These are phyloP conservation scores for Venturia canescens DNA, from an alignment of 1,140 invertebrate genomes.

Conservation along the genomic window DNA sequence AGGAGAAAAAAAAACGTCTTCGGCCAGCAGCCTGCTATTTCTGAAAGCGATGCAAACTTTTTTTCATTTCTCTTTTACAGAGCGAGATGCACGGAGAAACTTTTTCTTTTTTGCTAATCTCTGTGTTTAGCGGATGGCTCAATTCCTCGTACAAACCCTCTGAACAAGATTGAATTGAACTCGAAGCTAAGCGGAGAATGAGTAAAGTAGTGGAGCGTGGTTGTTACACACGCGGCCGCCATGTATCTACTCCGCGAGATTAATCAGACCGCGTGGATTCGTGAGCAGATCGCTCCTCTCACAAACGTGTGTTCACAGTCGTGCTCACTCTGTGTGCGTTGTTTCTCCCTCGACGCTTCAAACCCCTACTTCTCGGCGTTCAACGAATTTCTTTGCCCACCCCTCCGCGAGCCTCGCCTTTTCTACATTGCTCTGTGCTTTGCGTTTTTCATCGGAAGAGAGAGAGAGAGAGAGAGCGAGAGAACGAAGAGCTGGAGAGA, in stretches of 20 bases:
- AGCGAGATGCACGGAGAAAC: not conserved
- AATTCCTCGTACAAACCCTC: constrained; percentile 9
- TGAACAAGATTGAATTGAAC: constrained; percentile 30
- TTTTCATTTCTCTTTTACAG: not conserved
- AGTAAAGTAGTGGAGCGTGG: not conserved
- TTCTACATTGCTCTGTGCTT: not conserved
- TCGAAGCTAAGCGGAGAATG: not conserved
- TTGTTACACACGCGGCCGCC: not conserved
- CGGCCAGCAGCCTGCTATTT: too few species aligned
- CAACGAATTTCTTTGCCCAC: constrained; percentile 28
- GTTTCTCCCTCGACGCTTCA: constrained; percentile 26
- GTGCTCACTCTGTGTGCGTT: not conserved
- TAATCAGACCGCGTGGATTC: constrained; percentile 36
- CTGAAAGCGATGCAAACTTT: too few species aligned
- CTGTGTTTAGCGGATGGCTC: constrained; percentile 14
- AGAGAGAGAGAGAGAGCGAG: not conserved
- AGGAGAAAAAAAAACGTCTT: too few species aligned
- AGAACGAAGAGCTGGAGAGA: too few species aligned
- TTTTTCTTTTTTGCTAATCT: not conserved
- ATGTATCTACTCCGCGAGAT: constrained; percentile 32
- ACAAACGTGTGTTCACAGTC: constrained; percentile 15
- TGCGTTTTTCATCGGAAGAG: not conserved
- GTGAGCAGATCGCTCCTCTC: not conserved
- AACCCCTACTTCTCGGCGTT: constrained; percentile 13
- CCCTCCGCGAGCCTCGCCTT: not conserved